Conservation (phyloP, 2,888 invertebrate genomes). For the Scaptomyza reducta region DNA sequence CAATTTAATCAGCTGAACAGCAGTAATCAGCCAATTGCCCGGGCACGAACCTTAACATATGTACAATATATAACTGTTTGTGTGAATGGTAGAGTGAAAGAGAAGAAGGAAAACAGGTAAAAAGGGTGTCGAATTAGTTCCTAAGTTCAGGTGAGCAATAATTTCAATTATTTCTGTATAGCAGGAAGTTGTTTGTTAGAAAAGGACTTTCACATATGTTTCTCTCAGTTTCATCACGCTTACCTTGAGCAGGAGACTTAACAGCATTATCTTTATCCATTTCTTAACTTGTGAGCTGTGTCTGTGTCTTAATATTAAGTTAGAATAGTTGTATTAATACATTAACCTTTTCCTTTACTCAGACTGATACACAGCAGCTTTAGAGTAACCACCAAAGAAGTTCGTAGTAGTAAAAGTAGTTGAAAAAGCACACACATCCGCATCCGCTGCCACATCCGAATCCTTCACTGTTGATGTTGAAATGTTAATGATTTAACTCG, state of each 20-base stretch:
- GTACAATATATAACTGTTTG: background rate
- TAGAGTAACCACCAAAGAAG: background rate
- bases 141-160: slow-evolving; percentile 16
- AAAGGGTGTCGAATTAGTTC: slow-evolving; percentile 1
- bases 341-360: background rate
- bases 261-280: background rate
- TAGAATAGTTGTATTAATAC: background rate
- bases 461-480: slow-evolving; percentile 22
- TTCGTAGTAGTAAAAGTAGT: background rate
- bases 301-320: background rate
- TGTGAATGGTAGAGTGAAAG: background rate
- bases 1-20: slow-evolving; percentile 71
- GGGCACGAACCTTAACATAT: slow-evolving; percentile 22
- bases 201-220: too few species aligned
- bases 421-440: slow-evolving; percentile 5
- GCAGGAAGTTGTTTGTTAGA: background rate
- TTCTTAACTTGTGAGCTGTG: background rate
- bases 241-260: background rate
- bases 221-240: too few species aligned
- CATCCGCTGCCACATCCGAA: slow-evolving; percentile 17
- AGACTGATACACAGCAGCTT: background rate
- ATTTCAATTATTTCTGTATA: slow-evolving; percentile 14
- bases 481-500: slow-evolving; percentile 68
- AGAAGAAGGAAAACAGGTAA: background rate
- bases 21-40: slow-evolving; percentile 46